Percentiles rank a stretch among this genome's conserved stretches.
phyloP scores from a whole-genome alignment of 64 coral and sea anemone species.

The Stylophora pistillata region DNA sequence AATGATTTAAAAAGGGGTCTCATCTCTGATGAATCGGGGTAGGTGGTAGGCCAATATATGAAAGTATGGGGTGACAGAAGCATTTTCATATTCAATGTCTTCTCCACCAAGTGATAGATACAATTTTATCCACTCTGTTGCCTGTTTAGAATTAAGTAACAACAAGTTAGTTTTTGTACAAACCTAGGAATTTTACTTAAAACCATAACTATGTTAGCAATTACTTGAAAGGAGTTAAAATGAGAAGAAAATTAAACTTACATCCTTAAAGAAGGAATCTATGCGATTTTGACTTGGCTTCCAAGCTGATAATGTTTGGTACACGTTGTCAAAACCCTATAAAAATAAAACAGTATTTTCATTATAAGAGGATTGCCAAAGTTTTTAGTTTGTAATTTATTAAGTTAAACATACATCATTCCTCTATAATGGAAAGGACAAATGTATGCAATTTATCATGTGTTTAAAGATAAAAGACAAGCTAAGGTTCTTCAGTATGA shows the following conservation, averaged over 20 bases:
- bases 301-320: slow-evolving; percentile 16
- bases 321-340: slow-evolving; percentile 7
- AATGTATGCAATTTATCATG: no score
- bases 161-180: neutral
- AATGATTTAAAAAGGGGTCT: no score
- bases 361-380: no score
- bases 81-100: slow-evolving; percentile 1
- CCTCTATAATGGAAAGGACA: no score
- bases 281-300: neutral
- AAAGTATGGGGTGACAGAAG: slow-evolving; percentile 39
- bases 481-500: slow-evolving; percentile 1
- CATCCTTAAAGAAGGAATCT: neutral
- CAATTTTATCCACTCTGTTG: no score
- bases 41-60: slow-evolving; percentile 20
- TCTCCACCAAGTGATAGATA: slow-evolving; percentile 51
- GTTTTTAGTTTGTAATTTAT: no score
- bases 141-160: no score
- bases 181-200: neutral
- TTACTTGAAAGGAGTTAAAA: no score
- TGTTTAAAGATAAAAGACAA: neutral
- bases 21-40: no score
- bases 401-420: no score
- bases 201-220: neutral
- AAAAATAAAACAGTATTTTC: slow-evolving; percentile 6
- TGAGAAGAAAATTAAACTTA: slow-evolving; percentile 6